Conservation (phyloP, 2,888 invertebrate species). For the Hesperia comma region DNA sequence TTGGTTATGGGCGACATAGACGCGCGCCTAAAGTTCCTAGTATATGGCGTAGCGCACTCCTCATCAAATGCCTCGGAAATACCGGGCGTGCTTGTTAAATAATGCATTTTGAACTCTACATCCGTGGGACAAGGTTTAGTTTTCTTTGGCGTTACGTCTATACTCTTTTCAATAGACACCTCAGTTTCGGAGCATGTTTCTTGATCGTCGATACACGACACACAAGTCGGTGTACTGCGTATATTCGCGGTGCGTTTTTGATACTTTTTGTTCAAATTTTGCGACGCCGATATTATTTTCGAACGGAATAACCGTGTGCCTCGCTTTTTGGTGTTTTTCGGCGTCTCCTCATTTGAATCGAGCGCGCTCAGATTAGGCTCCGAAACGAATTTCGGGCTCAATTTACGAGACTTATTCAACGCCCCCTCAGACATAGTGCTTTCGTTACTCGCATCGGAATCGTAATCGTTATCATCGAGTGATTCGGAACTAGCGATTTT, state of each 20-base stretch:
- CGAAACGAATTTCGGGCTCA: conserved; percentile 78
- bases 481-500: conserved; percentile 76
- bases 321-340: conserved; percentile 71
- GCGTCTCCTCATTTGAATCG: conserved; percentile 68
- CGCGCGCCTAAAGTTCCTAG: conserved; percentile 84
- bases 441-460: conserved; percentile 74
- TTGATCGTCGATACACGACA: conserved; percentile 74
- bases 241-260: conserved; percentile 63
- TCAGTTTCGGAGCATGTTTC: conserved; percentile 65
- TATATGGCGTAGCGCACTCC: conserved; percentile 70
- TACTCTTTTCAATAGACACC: conserved; percentile 47
- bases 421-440: conserved; percentile 77
- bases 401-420: conserved; percentile 62
- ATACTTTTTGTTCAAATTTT: conserved; percentile 71
- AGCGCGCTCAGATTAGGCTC: conserved; percentile 76
- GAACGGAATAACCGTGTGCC: conserved; percentile 71
- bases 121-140: conserved; percentile 46
- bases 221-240: conserved; percentile 72
- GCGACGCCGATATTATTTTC: conserved; percentile 63
- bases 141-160: conserved; percentile 64
- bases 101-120: conserved; percentile 59
- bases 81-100: conserved; percentile 78
- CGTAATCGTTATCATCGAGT: conserved; percentile 64
- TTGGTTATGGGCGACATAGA: conserved; percentile 96
- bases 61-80: conserved; percentile 63